phyloP scores from a whole-genome alignment of 1,140 invertebrate genomes.

The Drosophila gunungcola region DNA sequence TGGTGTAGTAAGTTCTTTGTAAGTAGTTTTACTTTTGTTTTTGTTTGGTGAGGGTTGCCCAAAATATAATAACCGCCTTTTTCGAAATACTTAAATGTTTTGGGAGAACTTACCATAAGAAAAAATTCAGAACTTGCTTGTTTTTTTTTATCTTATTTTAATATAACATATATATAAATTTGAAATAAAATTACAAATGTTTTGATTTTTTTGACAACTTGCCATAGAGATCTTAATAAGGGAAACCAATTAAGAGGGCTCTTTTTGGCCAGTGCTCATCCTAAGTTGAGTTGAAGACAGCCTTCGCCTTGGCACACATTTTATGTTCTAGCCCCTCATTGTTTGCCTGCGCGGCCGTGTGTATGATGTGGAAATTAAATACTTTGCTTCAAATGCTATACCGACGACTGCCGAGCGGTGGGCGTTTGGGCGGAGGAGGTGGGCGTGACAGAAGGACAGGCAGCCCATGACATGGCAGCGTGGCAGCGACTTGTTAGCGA shows the following conservation, averaged over 20 bases:
- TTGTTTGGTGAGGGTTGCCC: no score
- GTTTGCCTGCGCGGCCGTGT: conserved; percentile 56
- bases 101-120: no score
- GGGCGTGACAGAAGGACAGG: conserved; percentile 20
- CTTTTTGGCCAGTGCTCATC: not conserved
- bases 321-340: conserved; percentile 52
- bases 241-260: no score
- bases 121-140: no score
- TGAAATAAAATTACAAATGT: no score
- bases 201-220: no score
- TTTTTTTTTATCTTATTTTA: no score
- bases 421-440: not conserved
- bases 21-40: no score
- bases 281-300: conserved; percentile 36
- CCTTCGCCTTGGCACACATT: conserved; percentile 82
- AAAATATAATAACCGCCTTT: no score
- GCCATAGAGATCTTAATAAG: no score
- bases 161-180: no score
- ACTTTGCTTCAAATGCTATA: conserved; percentile 78
- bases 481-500: conserved; percentile 73
- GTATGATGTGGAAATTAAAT: conserved; percentile 78
- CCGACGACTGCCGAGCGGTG: conserved; percentile 37
- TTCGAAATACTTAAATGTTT: no score
- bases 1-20: not conserved
- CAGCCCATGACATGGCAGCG: conserved; percentile 33